Base-by-base conservation (phyloP, 2,888 invertebrate genomes). In the Craniophora ligustri region DNA sequence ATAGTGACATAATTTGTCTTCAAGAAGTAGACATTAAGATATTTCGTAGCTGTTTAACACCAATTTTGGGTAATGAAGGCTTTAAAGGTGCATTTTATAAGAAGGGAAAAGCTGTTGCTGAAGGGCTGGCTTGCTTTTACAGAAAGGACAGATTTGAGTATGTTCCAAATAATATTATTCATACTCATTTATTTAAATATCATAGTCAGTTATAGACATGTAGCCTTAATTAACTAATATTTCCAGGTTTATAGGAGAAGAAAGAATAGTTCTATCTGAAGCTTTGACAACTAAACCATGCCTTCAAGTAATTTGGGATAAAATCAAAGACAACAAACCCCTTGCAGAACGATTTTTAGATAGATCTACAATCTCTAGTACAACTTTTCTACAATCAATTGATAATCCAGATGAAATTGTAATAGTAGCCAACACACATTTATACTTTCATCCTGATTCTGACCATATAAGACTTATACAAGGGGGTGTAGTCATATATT, bases 381-480 rank as follows among this genome's bases (percentile, higher is more conserved):
- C 94, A 11, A 91, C 94, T 21, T 82, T 94, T 48, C 85, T 97
- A 21, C 91, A 95, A 71, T 95, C 95, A 1, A 81, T 90, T 60
- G 95, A 95, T 10, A 94, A 94, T 53, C 88, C 90, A 2, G 86
- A 91, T 53, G 94, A 96, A 72, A 86, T 95, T 48, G 74, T 97
- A 26, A 80, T 97, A 28, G 91, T 96, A 63, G 98, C 96, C 11
- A 99, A 98, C 81, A 98, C 98, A 1, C 99, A 99, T 93, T 94
- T 99, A 39, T 99, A 98, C 90, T 99, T 98, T 79, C 97, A 98
- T 84, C 98, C 98, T 0, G 96, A 97, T 85, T 97, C 98, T 5
- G 97, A 98, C 87, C 97, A 98, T 79, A 96, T 99, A 69, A 94
- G 99, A 59, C 90, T 98, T 3, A 83, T 99, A 15, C 99, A 99